These are phyloP conservation scores for Propithecus coquereli DNA, from an alignment of 2,113 vertebrate genomes.

Conservation along the genomic window DNA sequence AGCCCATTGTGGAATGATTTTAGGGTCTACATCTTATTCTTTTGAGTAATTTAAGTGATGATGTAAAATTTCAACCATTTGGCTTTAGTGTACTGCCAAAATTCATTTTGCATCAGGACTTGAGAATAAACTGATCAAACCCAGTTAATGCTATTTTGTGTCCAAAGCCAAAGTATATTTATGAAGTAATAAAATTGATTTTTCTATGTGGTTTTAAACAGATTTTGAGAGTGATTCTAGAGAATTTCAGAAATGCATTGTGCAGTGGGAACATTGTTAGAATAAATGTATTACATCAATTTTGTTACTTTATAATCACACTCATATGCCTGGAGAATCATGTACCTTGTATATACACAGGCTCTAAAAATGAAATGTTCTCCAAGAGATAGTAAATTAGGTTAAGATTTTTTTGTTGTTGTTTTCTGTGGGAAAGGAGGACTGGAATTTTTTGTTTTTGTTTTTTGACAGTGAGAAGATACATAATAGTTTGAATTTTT, in stretches of 20 bases:
- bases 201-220: background rate
- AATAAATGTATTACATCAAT: background rate
- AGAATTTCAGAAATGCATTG: background rate
- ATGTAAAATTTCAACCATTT: conserved; percentile 25
- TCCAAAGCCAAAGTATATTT: conserved; percentile 24
- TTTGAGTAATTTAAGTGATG: conserved; percentile 30
- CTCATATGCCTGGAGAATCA: background rate
- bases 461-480: background rate
- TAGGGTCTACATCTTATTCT: conserved; percentile 15
- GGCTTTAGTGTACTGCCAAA: background rate
- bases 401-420: background rate
- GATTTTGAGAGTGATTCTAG: conserved; percentile 12
- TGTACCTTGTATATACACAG: background rate
- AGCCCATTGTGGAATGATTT: background rate
- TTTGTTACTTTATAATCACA: conserved; percentile 17
- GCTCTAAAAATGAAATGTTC: conserved; percentile 36
- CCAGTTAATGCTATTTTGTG: conserved; percentile 19
- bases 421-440: background rate
- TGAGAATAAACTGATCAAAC: conserved; percentile 34
- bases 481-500: background rate
- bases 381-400: background rate
- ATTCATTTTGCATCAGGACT: conserved; percentile 32
- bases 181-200: conserved; percentile 2
- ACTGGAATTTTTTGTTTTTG: background rate
- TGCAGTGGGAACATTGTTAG: background rate